Evolutionary conservation across 2,888 invertebrate genomes (phyloP).

Genomic region (Drosophila mayaguana): DNA sequence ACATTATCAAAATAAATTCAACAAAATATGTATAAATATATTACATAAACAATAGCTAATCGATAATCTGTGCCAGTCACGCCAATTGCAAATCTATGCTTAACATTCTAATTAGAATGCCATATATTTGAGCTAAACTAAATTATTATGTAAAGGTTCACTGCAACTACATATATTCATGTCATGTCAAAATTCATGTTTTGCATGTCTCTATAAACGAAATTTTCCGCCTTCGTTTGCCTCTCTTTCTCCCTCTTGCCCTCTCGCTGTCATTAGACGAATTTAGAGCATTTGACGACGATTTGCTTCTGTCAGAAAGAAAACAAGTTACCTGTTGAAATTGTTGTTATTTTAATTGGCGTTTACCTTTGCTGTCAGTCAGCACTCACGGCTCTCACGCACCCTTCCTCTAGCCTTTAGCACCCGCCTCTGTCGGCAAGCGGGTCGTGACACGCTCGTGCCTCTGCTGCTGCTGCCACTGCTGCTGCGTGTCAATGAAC

Average conservation of each 20-base stretch:
- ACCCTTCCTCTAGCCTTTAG: background rate
- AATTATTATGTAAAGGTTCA: background rate
- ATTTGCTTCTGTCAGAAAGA: slow-evolving; percentile 26
- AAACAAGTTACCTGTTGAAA: slow-evolving; percentile 73
- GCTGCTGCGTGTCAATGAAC: slow-evolving; percentile 73
- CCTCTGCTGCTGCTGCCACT: slow-evolving; percentile 38
- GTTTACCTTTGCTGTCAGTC: slow-evolving; percentile 53
- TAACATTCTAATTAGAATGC: background rate
- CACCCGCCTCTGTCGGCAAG: background rate
- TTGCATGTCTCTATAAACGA: slow-evolving; percentile 40
- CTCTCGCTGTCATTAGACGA: slow-evolving; percentile 37
- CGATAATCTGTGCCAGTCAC: background rate
- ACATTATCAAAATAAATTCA: background rate
- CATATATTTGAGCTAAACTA: background rate
- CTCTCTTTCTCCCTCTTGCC: too few species aligned
- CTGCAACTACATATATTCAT: background rate
- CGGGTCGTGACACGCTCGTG: slow-evolving; percentile 52
- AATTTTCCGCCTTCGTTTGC: slow-evolving; percentile 1
- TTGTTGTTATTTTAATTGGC: slow-evolving; percentile 71
- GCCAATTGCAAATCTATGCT: background rate
- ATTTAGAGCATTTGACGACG: slow-evolving; percentile 55
- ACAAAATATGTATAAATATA: background rate
- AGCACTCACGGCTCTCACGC: slow-evolving; percentile 8
- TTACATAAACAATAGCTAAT: background rate
- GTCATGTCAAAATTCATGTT: slow-evolving; percentile 5